phyloP scores from a whole-genome alignment of 1,140 invertebrate species.

The Pseudomyrmex cubaensis region DNA sequence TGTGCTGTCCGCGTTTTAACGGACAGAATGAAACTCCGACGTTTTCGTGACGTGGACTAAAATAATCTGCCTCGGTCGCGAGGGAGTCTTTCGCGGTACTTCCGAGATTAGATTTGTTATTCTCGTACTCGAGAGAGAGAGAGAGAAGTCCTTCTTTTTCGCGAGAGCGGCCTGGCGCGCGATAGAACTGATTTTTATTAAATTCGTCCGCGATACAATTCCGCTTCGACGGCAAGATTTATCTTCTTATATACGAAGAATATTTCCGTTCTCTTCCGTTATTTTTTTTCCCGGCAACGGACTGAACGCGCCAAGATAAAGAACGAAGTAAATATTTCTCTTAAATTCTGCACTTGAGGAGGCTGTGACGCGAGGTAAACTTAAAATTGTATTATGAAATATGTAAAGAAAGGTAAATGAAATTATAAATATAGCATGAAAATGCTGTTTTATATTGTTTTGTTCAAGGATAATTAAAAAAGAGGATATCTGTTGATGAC shows the following conservation, averaged over 20 bases:
- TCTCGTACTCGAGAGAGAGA: conserved; percentile 11
- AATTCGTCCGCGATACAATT: conserved; percentile 53
- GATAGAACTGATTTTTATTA: conserved; percentile 62
- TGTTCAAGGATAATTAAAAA: not conserved
- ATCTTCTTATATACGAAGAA: conserved; percentile 53
- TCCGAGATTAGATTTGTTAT: conserved; percentile 55
- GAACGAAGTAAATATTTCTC: conserved; percentile 38
- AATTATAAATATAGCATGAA: not conserved
- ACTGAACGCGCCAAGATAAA: conserved; percentile 25
- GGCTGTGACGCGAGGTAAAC: conserved; percentile 7
- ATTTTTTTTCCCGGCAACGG: conserved; percentile 38
- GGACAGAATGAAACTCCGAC: conserved; percentile 42
- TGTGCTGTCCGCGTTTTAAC: conserved; percentile 46
- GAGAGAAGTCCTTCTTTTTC: conserved; percentile 24
- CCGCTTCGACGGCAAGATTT: conserved; percentile 60
- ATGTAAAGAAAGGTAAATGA: not conserved
- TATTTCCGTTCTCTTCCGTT: conserved; percentile 40
- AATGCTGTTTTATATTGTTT: conserved; percentile 9
- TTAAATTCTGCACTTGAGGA: conserved; percentile 35
- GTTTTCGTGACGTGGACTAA: conserved; percentile 50
- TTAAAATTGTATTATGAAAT: conserved; percentile 48
- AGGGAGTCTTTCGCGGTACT: conserved; percentile 38
- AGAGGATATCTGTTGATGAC: too few species aligned
- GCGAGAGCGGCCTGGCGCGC: conserved; percentile 29
- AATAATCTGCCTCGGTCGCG: conserved; percentile 46